These are phyloP conservation scores for Caenorhabditis sinica DNA, from an alignment of 2,888 invertebrate genomes.

Conservation along the genomic window DNA sequence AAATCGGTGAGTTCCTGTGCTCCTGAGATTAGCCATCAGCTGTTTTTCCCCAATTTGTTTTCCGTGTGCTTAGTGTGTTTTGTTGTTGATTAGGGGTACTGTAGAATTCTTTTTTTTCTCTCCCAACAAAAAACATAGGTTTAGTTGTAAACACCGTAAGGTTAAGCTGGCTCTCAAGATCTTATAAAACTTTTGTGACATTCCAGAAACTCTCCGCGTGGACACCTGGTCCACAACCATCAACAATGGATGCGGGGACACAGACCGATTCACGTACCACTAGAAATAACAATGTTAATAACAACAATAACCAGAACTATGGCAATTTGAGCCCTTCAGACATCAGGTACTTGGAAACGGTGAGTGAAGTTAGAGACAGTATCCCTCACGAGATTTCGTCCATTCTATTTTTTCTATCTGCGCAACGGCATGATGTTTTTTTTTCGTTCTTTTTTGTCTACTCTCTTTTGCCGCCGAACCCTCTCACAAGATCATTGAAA, in stretches of 20 bases:
- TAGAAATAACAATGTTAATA: conserved; percentile 25
- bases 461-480: conserved; percentile 3
- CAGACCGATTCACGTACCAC: conserved; percentile 48
- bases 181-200: not conserved
- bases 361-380: conserved; percentile 21
- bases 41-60: conserved; percentile 13
- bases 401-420: not conserved
- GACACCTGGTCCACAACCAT: conserved; percentile 29
- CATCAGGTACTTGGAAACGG: conserved; percentile 62
- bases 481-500: conserved; percentile 3
- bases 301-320: conserved; percentile 6
- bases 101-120: not conserved
- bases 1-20: conserved; percentile 57
- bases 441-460: not conserved
- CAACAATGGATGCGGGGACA: conserved; percentile 57
- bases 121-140: not conserved
- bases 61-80: not conserved
- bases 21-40: too few species aligned
- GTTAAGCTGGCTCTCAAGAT: not conserved
- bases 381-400: not conserved
- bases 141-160: too few species aligned
- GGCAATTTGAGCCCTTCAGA: conserved; percentile 52
- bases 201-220: conserved; percentile 47
- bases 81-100: not conserved
- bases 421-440: conserved; percentile 29